Conservation (phyloP, 2,888 invertebrate genomes). For the Chymomyza fuscimana region DNA sequence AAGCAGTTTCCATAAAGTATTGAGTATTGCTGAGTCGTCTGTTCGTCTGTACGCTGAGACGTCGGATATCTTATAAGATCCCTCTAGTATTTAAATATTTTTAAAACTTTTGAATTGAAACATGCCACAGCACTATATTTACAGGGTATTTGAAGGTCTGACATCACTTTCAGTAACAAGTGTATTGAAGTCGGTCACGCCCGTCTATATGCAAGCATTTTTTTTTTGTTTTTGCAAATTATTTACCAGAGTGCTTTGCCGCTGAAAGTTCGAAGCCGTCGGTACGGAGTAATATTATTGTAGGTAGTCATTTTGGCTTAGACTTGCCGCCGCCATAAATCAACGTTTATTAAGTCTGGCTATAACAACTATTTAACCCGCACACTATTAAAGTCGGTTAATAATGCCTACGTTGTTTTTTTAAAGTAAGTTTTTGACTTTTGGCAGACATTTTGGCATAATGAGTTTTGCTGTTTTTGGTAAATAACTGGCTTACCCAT, state of each 20-base stretch:
- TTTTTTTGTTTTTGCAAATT: slow-evolving; percentile 10
- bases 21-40: too few relatives aligned
- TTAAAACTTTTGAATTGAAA: too few relatives aligned
- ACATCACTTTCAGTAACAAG: too few relatives aligned
- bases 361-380: neutral
- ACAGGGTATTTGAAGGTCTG: too few relatives aligned
- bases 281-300: neutral
- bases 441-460: slow-evolving; percentile 23
- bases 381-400: neutral
- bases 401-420: neutral
- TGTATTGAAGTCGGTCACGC: slow-evolving; percentile 24
- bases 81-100: too few relatives aligned
- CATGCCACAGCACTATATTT: too few relatives aligned
- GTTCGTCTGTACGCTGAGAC: too few relatives aligned
- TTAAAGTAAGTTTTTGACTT: neutral
- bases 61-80: too few relatives aligned
- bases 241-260: neutral
- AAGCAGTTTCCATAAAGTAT: too few relatives aligned
- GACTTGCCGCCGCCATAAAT: slow-evolving; percentile 61
- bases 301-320: slow-evolving; percentile 24
- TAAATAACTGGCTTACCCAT: slow-evolving; percentile 14
- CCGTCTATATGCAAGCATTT: neutral
- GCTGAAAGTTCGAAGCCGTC: neutral
- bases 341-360: slow-evolving; percentile 15
- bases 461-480: slow-evolving; percentile 13